Evolutionary conservation across 2,797 vertebrate species (phyloP).

Genomic region (Loriculus beryllinus): DNA sequence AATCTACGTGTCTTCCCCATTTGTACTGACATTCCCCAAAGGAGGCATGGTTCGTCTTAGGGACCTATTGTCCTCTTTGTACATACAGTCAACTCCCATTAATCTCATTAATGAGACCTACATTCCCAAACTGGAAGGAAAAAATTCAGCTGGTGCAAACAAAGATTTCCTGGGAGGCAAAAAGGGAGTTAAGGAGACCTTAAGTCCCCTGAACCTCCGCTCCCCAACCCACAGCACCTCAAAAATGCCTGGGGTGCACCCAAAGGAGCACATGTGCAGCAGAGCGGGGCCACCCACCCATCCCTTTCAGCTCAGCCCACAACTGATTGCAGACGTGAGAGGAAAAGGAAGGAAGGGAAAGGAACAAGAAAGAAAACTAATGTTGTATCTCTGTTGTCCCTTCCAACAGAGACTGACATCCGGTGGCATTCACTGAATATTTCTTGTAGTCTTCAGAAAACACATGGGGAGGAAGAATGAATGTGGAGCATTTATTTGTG

Average conservation of each 20-base stretch:
- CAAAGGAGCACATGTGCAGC: background rate
- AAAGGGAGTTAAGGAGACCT: background rate
- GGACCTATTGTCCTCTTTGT: conserved; percentile 49
- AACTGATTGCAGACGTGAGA: background rate
- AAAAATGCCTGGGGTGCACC: background rate
- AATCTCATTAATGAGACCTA: conserved; percentile 57
- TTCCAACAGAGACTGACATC: background rate
- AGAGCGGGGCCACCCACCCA: background rate
- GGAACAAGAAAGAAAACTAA: background rate
- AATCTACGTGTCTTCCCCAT: background rate
- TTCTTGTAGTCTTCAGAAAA: background rate
- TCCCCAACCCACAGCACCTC: background rate
- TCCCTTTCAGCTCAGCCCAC: background rate
- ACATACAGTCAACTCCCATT: conserved; percentile 31
- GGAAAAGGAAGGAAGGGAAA: background rate
- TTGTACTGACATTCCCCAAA: conserved; percentile 49
- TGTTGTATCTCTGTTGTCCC: background rate
- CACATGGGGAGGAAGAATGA: background rate
- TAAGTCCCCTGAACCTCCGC: background rate
- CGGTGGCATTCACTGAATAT: background rate
- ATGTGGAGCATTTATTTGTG: background rate
- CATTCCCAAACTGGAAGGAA: conserved; percentile 49
- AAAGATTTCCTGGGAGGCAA: conserved; percentile 22
- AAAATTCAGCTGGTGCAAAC: conserved; percentile 28
- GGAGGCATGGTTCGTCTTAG: conserved; percentile 13